phyloP scores from a whole-genome alignment of 2,113 vertebrate species.

The Suricata suricatta region DNA sequence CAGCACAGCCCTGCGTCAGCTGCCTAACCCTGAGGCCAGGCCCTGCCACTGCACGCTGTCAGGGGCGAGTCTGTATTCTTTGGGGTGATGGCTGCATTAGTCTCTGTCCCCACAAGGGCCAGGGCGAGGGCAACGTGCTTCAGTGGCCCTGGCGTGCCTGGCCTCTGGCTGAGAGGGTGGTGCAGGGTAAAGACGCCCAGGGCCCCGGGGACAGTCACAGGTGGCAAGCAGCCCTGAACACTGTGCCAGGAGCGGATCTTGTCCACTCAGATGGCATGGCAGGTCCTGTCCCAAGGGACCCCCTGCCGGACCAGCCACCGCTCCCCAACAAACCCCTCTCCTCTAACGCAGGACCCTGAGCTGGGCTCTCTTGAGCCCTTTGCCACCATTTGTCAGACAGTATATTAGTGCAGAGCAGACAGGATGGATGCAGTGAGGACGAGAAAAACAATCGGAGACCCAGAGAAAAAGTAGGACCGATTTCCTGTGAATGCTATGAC shows the following conservation, averaged over 20 bases:
- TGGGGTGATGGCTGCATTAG: rapidly evolving
- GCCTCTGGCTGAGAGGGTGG: neutral
- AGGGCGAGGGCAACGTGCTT: neutral
- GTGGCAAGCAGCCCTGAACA: neutral
- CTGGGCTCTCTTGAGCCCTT: neutral
- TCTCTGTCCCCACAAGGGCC: neutral
- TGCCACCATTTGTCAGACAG: neutral
- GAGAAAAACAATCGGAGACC: conserved; percentile 61
- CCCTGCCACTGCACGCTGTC: rapidly evolving
- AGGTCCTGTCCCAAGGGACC: rapidly evolving
- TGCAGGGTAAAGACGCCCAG: rapidly evolving
- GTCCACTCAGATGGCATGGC: neutral
- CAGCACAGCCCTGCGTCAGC: rapidly evolving
- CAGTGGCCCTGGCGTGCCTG: rapidly evolving
- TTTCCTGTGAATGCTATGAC: conserved; percentile 72
- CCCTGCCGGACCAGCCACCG: rapidly evolving
- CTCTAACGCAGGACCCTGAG: neutral
- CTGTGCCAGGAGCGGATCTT: neutral
- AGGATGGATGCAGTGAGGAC: conserved; percentile 30
- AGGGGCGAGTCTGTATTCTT: rapidly evolving
- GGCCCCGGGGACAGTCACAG: rapidly evolving
- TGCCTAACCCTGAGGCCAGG: rapidly evolving
- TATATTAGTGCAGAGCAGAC: conserved; percentile 25
- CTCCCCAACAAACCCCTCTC: neutral
- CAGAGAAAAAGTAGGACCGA: conserved; percentile 67